Percentiles rank a stretch among this genome's conserved stretches.
Conservation (phyloP, 2,113 vertebrate genomes). For the Clarias macrocephalus region DNA sequence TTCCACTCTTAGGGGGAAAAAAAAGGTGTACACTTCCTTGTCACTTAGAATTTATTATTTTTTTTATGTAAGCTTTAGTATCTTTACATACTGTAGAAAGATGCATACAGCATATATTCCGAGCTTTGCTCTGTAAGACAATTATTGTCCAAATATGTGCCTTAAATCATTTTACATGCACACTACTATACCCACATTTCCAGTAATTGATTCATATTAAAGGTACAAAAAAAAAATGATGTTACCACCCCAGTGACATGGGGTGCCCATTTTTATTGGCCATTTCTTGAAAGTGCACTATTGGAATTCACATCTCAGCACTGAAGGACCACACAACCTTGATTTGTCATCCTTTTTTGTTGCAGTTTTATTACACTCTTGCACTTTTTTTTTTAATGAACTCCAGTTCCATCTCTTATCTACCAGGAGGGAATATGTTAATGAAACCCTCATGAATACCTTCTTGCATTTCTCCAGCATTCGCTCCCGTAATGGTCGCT, state of each 20-base stretch:
- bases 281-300: background rate
- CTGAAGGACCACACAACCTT: background rate
- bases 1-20: background rate
- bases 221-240: background rate
- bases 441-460: conserved; percentile 25
- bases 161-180: background rate
- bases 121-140: background rate
- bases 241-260: background rate
- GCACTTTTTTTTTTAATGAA: conserved; percentile 40
- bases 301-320: background rate
- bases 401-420: conserved; percentile 42
- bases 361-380: conserved; percentile 17
- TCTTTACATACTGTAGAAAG: background rate
- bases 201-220: background rate
- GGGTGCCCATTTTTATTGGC: background rate
- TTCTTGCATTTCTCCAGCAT: background rate
- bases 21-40: background rate
- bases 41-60: background rate
- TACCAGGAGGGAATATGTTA: conserved; percentile 11
- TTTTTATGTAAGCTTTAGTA: background rate
- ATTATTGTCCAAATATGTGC: background rate
- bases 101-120: background rate
- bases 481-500: background rate
- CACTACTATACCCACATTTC: background rate
- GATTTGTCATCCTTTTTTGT: background rate